Evolutionary conservation across 2,113 vertebrate species (phyloP).

Genomic region (Mesitornis unicolor): DNA sequence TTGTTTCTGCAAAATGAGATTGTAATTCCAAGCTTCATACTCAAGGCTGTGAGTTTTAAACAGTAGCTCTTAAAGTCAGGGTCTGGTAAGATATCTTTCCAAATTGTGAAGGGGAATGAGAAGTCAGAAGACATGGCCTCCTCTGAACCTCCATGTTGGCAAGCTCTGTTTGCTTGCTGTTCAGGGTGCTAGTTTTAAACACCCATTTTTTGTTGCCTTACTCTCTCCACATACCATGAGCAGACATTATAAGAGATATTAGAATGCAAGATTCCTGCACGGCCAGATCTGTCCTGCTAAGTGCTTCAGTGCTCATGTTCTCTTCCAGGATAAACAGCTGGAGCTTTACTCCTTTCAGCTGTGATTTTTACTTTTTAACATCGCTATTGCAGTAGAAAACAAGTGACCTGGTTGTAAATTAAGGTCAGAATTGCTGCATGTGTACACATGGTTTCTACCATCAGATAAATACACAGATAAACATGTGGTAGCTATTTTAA

Average conservation of each 20-base stretch:
- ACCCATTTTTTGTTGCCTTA: neutral
- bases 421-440: neutral
- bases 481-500: slow-evolving; percentile 36
- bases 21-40: neutral
- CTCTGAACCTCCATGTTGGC: neutral
- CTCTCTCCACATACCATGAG: neutral
- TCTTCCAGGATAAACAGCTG: neutral
- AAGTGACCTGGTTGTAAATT: neutral
- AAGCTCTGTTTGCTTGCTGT: neutral
- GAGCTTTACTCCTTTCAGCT: neutral
- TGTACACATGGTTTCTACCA: neutral
- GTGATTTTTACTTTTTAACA: neutral
- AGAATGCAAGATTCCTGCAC: neutral
- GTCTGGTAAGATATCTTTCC: neutral
- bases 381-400: neutral
- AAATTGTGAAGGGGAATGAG: neutral
- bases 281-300: neutral
- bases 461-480: slow-evolving; percentile 38
- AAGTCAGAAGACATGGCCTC: neutral
- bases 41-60: neutral
- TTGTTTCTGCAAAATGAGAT: neutral
- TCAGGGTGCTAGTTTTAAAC: neutral
- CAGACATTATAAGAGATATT: neutral
- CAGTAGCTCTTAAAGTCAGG: neutral
- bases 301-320: neutral